Percentiles rank a stretch among this genome's conserved stretches.
These are phyloP conservation scores for Procapra przewalskii DNA, from an alignment of 2,113 vertebrate genomes.

Conservation along the genomic window DNA sequence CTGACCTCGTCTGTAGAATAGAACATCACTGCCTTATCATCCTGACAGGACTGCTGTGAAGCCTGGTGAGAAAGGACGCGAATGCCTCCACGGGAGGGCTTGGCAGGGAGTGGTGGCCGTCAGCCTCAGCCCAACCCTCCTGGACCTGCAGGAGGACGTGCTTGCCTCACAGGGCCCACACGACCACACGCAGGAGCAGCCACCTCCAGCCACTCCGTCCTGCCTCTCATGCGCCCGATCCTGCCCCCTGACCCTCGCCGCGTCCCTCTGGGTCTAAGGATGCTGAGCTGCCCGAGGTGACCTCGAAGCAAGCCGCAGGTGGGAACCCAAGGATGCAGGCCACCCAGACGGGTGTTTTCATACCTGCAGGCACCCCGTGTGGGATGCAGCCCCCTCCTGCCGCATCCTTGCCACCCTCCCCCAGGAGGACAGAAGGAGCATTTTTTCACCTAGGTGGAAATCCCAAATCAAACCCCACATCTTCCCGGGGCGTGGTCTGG, in stretches of 20 bases:
- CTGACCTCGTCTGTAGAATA: background rate
- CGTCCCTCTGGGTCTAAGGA: background rate
- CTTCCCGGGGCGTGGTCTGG: background rate
- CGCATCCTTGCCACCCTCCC: background rate
- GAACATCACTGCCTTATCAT: background rate
- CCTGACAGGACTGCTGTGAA: background rate
- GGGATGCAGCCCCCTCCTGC: fast-evolving
- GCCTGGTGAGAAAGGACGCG: background rate
- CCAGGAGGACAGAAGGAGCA: background rate
- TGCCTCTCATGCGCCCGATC: fast-evolving
- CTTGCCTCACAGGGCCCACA: background rate
- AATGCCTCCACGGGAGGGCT: background rate
- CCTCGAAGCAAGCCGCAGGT: background rate
- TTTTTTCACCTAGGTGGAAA: background rate
- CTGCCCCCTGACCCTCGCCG: background rate
- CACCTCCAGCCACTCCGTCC: background rate
- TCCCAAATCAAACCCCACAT: background rate
- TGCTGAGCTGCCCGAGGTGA: background rate
- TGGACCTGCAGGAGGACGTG: fast-evolving
- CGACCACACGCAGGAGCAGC: background rate
- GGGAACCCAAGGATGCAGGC: background rate
- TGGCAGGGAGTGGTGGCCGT: background rate
- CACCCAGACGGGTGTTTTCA: background rate
- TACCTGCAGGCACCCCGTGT: background rate
- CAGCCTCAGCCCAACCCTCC: background rate